Percentiles rank a stretch among this genome's conserved stretches.
Conservation (phyloP, 2,888 invertebrate species). For the Dryococelus australis region DNA sequence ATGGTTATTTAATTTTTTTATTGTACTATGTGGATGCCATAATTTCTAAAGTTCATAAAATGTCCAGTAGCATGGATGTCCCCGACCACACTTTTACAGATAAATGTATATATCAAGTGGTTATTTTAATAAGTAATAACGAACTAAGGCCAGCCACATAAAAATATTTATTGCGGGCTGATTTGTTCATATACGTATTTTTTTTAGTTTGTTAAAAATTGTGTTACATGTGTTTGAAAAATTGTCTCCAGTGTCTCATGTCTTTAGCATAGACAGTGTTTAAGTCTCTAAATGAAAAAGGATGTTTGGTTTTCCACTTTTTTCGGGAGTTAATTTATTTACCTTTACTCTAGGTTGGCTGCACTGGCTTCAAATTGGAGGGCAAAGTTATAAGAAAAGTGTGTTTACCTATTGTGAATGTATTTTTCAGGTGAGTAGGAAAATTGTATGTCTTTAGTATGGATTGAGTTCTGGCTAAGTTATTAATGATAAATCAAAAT, state of each 20-base stretch:
- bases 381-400: background rate
- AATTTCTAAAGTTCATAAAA: background rate
- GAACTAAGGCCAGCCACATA: background rate
- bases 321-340: background rate
- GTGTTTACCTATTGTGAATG: conserved; percentile 2
- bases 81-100: background rate
- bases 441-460: background rate
- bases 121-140: background rate
- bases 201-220: background rate
- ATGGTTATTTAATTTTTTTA: background rate
- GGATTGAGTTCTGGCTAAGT: background rate
- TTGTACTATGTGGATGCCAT: background rate
- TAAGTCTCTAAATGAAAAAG: background rate
- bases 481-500: background rate
- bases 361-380: background rate
- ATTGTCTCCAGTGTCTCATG: background rate
- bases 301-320: background rate
- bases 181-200: background rate
- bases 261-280: background rate
- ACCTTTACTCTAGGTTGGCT: background rate
- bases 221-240: background rate
- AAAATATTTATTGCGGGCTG: background rate
- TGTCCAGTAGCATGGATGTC: conserved; percentile 10
- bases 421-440: background rate
- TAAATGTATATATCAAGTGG: background rate